Conservation (phyloP, 2,888 invertebrate species). For the Nebria salina region DNA sequence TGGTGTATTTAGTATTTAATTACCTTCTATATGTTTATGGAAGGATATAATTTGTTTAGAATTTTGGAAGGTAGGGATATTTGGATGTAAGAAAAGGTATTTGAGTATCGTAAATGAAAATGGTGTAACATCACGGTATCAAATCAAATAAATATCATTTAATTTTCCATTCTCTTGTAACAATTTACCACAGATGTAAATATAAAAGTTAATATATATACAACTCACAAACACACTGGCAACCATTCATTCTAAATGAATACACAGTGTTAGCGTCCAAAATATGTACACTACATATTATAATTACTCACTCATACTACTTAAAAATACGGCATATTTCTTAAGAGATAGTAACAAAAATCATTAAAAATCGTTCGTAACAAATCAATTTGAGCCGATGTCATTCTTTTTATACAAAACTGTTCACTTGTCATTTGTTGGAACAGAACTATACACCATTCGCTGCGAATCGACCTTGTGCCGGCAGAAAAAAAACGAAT, state of each 20-base stretch:
- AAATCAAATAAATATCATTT: conserved; percentile 45
- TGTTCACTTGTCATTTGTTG: neutral
- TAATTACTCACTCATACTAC: neutral
- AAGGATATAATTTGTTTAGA: no score
- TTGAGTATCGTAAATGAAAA: neutral
- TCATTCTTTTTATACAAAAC: conserved; percentile 5
- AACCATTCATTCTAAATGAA: conserved; percentile 34
- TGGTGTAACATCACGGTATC: neutral
- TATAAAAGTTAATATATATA: conserved; percentile 42
- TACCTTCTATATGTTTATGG: no score
- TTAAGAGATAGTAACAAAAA: neutral
- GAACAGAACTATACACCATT: neutral
- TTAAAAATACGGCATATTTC: conserved; percentile 2
- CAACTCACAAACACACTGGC: conserved; percentile 37
- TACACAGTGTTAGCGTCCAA: conserved; percentile 14
- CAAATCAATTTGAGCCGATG: conserved; percentile 24
- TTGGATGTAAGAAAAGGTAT: neutral
- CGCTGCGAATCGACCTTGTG: neutral
- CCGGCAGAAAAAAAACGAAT: no score
- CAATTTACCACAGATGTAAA: conserved; percentile 43
- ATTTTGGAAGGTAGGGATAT: no score
- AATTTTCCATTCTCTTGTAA: conserved; percentile 38
- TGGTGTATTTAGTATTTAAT: no score
- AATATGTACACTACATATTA: conserved; percentile 38
- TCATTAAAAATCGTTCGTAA: conserved; percentile 20